Base-by-base conservation (phyloP, 2,888 invertebrate species). In the Digitonthophagus gazella region DNA sequence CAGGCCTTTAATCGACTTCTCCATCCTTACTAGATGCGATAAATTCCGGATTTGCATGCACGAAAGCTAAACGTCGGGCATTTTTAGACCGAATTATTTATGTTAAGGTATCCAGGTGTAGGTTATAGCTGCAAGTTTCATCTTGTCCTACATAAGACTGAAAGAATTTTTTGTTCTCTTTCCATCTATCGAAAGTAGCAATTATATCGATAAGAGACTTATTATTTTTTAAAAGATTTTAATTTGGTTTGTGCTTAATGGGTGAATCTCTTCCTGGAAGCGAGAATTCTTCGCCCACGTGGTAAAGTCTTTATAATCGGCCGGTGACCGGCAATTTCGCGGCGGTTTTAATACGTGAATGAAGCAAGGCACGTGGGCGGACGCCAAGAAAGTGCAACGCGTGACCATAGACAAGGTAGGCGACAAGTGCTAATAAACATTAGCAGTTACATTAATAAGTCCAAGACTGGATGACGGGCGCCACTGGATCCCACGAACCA, bases 381-480 rank as follows among this genome's bases (percentile, higher is more conserved):
- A 66, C 22, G 58, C 64, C 67, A 71, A 44, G 28, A 44, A 44
- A 44, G 28, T 44, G 28, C 28, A 44, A 44, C 71, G 72, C 71
- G 71, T 72, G 72, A 73, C 73, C 72, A 71, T 68, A 69, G 68
- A 71, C 67, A 67, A 72, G 72, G 75, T 76, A 75, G 76, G 76
- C 75, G 75, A 74, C 72, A 71, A 74, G 74, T 75, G 75, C 71
- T 76, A 74, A 76, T 75, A 76, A 76, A 75, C 75, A 73, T 74
- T 75, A 70, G 73, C 73, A 71, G 74, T 68, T 71, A 15, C 73
- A 68, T 74, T 74, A 73, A 73, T 74, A 72, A 74, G 73, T 71
- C 71, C 75, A 76, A 75, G 75, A 18, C 75, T 75, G 75, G 76
- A 75, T 76, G 76, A 74, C 74, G 71, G 77, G 77, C 77, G 77